phyloP scores from a whole-genome alignment of 1,140 invertebrate genomes.

The Saxidomus purpurata region DNA sequence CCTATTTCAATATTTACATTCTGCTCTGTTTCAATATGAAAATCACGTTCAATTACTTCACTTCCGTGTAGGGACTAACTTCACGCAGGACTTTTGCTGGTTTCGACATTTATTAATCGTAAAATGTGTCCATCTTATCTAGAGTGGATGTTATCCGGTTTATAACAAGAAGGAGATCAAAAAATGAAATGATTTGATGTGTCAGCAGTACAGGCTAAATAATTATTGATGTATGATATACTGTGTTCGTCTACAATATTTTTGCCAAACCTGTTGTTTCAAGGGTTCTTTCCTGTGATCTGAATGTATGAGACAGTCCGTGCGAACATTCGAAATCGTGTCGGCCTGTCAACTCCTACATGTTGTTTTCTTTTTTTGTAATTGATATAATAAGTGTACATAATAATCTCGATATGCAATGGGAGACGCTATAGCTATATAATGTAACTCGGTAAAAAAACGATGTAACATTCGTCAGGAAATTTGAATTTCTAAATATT shows the following conservation, averaged over 20 bases:
- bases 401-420: not conserved
- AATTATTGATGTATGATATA: slow-evolving; percentile 27
- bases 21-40: slow-evolving; percentile 6
- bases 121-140: slow-evolving; percentile 18
- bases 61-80: slow-evolving; percentile 24
- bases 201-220: slow-evolving; percentile 14
- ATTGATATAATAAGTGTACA: slow-evolving; percentile 15
- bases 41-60: slow-evolving; percentile 41
- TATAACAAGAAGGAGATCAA: slow-evolving; percentile 32
- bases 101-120: slow-evolving; percentile 50
- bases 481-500: not conserved
- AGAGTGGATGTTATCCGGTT: slow-evolving; percentile 6
- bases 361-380: not conserved
- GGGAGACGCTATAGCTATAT: not conserved
- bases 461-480: not conserved
- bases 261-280: slow-evolving; percentile 5
- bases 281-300: slow-evolving; percentile 7
- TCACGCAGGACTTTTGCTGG: not conserved
- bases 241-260: not conserved
- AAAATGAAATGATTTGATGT: slow-evolving; percentile 26
- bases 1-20: slow-evolving; percentile 17
- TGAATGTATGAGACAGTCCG: not conserved
- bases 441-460: slow-evolving; percentile 12
- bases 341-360: slow-evolving; percentile 8
- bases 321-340: slow-evolving; percentile 12